Evolutionary conservation across 2,888 invertebrate species (phyloP).

Genomic region (Pocota personata): DNA sequence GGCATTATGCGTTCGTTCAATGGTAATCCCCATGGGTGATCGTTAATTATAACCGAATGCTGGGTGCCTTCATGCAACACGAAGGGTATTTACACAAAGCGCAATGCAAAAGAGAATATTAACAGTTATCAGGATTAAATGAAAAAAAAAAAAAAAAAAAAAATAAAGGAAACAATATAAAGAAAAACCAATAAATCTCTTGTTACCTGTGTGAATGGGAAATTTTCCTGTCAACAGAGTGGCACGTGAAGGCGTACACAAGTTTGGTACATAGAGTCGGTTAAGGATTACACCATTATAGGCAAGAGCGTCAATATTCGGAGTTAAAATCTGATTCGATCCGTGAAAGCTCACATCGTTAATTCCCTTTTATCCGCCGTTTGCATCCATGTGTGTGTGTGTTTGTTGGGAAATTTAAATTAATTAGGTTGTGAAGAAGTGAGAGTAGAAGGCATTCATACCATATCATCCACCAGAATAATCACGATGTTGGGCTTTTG

Average conservation of each 20-base stretch:
- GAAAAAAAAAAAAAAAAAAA: not conserved
- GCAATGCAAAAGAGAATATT: slow-evolving; percentile 10
- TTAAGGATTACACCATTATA: slow-evolving; percentile 93
- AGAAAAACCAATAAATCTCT: slow-evolving; percentile 54
- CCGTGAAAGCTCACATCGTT: slow-evolving; percentile 96
- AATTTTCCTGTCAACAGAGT: slow-evolving; percentile 94
- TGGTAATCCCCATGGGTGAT: slow-evolving; percentile 89
- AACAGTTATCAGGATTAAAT: slow-evolving; percentile 48
- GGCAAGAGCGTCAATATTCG: slow-evolving; percentile 94
- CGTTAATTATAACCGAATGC: slow-evolving; percentile 87
- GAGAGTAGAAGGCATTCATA: slow-evolving; percentile 80
- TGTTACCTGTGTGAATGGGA: slow-evolving; percentile 90
- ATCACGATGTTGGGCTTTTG: slow-evolving; percentile 87
- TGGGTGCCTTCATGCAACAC: slow-evolving; percentile 86
- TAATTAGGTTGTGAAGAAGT: slow-evolving; percentile 28
- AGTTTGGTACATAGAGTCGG: slow-evolving; percentile 91
- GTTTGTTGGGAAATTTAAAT: slow-evolving; percentile 31
- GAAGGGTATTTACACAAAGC: slow-evolving; percentile 33
- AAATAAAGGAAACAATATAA: not conserved
- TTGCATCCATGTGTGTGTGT: not conserved
- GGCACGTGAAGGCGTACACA: slow-evolving; percentile 93
- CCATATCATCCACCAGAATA: slow-evolving; percentile 93
- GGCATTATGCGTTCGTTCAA: slow-evolving; percentile 88
- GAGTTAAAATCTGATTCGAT: slow-evolving; percentile 94
- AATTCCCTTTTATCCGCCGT: slow-evolving; percentile 88